Conservation (phyloP, 2,797 vertebrate genomes). For the Epinephelus awoara region DNA sequence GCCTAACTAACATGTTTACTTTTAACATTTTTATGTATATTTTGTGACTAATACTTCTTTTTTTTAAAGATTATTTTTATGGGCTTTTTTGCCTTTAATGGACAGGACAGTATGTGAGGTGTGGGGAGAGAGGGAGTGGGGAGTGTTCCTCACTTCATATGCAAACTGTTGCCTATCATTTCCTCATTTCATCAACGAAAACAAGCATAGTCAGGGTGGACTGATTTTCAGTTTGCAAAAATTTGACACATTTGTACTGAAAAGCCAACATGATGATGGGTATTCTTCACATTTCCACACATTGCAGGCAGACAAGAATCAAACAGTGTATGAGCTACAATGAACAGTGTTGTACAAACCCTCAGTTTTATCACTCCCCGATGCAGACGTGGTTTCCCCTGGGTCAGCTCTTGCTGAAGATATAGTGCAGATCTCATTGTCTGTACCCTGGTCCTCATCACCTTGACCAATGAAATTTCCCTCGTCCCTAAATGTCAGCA, state of each 20-base stretch:
- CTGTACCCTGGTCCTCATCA: conserved; percentile 59
- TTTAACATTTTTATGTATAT: no score
- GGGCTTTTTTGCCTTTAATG: no score
- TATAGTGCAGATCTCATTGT: conserved; percentile 63
- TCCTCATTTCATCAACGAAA: background rate
- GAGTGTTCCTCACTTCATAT: background rate
- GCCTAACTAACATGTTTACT: no score
- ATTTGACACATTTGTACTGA: background rate
- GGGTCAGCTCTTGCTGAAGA: background rate
- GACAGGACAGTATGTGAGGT: no score
- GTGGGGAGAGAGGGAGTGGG: no score
- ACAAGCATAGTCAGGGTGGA: background rate
- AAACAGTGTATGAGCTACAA: background rate
- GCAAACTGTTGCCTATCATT: background rate
- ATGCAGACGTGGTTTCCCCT: background rate
- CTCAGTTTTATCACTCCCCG: conserved; percentile 5
- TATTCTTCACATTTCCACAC: background rate
- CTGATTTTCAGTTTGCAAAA: background rate
- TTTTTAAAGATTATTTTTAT: no score
- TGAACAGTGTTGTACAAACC: conserved; percentile 45
- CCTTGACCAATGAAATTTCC: conserved; percentile 12
- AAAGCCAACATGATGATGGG: background rate
- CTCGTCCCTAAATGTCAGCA: conserved; percentile 40
- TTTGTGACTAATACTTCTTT: no score
- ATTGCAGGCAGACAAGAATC: background rate